Evolutionary conservation across 2,113 vertebrate species (phyloP), one percentile per base, ranked within the genome.

Genomic region (Xiphophorus maculatus): DNA sequence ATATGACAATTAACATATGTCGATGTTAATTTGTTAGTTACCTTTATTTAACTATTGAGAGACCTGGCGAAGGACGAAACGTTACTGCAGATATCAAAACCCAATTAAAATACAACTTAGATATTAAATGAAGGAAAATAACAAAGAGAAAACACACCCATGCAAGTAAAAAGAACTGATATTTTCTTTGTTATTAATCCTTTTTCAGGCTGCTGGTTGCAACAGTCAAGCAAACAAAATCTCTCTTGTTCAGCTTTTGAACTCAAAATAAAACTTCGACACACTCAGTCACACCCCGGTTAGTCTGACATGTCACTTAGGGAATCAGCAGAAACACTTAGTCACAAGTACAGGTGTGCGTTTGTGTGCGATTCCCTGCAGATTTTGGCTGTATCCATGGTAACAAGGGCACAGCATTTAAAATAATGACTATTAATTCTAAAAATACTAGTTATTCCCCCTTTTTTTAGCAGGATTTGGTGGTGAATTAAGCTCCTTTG

Each of bases 311-410:
- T 25, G 64, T 58, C 17, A 63, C 15, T 8, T 5, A 22, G 58
- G 51, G 71, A 13, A 17, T 65, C 5, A 6, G 37, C 6, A 15
- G 70, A 84, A 28, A 40, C 11, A 29, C 62, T 83, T 67, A 63
- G 67, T 77, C 74, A 78, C 62, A 33, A 25, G 29, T 76, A 32
- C 0, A 2, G n/a, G 4, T 79, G 66, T 42, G 51, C 72, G 63
- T 71, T 19, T 79, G 44, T 29, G 29, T 65, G 73, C 42, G 28
- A 35, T 1, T 48, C 3, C 66, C 61, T 62, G 61, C 58, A 67
- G 44, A 1, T 76, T 78, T 44, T 1, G 5, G 29, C 73, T 79
- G 88, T 88, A 72, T 69, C 73, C 80, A 81, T 28, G 61, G 84
- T 65, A 84, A 90, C 86, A 1, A 11, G 72, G 13, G 2, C 0